Percentiles rank a stretch among this genome's conserved stretches.
Evolutionary conservation across 2,113 vertebrate genomes (phyloP).

Genomic region (Cyprinus carpio): DNA sequence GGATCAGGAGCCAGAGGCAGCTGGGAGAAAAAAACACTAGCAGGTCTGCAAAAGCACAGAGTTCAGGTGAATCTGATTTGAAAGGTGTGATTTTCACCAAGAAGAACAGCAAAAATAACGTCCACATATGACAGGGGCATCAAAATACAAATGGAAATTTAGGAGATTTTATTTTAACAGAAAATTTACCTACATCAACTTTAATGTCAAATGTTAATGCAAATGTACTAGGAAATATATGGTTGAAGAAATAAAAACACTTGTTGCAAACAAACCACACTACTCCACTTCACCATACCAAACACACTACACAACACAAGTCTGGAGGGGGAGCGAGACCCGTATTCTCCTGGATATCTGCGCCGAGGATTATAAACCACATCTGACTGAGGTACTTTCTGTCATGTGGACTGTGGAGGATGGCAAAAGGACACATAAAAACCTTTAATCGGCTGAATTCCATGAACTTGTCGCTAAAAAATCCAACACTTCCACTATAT

Average conservation of each 20-base stretch:
- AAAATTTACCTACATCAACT: neutral
- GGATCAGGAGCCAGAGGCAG: neutral
- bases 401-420: conserved; percentile 4
- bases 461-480: neutral
- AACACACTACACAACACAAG: neutral
- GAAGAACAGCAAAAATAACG: neutral
- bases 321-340: neutral
- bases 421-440: neutral
- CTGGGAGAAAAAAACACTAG: neutral
- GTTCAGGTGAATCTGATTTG: neutral
- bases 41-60: conserved; percentile 16
- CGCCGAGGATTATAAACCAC: neutral
- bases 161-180: neutral
- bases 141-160: neutral
- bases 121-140: neutral
- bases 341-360: neutral
- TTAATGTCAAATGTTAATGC: neutral
- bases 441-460: neutral
- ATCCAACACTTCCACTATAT: neutral
- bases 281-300: neutral
- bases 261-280: neutral
- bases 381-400: neutral
- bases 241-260: neutral
- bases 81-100: neutral
- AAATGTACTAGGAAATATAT: neutral